Evolutionary conservation across 2,888 invertebrate genomes (phyloP), one percentile per base, ranked within the genome.

Genomic region (Aphidoletes aphidimyza): DNA sequence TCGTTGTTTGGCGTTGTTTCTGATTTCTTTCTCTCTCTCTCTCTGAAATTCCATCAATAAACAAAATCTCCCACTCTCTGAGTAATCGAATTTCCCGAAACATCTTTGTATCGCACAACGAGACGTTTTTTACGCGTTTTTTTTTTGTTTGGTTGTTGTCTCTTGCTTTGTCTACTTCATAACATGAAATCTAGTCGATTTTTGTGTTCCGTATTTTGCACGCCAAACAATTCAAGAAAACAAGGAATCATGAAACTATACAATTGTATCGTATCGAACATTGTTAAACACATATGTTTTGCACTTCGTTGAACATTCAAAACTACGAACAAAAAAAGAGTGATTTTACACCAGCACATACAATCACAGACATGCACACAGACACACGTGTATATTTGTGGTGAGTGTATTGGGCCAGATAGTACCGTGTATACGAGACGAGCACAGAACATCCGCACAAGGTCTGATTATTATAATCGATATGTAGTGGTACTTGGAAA

Each of bases 381-480:
- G 14, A 26, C 69, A 69, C 34, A 1, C 11, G n/a, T n/a, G n/a
- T n/a, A n/a, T n/a, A n/a, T n/a, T n/a, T n/a, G n/a, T n/a, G 42
- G 8, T 42, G 14, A 14, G 6, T 42, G 42, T 9, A 42, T 42
- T 14, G 42, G 14, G 14, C 8, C 22, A 54, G 30, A 30, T 5
- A 22, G 22, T n/a, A 54, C 22, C 5, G 54, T 22, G 17, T 30
- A 69, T 1, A 17, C 0, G n/a, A 30, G 69, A 69, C 69, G 69
- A 69, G n/a, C n/a, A 69, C 14, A 69, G 69, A 69, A 69, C 69
- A 69, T 69, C 69, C 14, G 69, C 69, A 69, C 69, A 69, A 69
- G 69, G 69, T 69, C 69, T 69, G 69, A 69, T 69, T 26, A n/a
- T n/a, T n/a, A 69, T 3, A 69, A 69, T 69, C 69, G 30, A 69